A percentile compares a stretch with the other conserved stretches of the same genome.
Evolutionary conservation across 2,113 vertebrate species (phyloP).

Genomic region (Poicephalus gulielmi): DNA sequence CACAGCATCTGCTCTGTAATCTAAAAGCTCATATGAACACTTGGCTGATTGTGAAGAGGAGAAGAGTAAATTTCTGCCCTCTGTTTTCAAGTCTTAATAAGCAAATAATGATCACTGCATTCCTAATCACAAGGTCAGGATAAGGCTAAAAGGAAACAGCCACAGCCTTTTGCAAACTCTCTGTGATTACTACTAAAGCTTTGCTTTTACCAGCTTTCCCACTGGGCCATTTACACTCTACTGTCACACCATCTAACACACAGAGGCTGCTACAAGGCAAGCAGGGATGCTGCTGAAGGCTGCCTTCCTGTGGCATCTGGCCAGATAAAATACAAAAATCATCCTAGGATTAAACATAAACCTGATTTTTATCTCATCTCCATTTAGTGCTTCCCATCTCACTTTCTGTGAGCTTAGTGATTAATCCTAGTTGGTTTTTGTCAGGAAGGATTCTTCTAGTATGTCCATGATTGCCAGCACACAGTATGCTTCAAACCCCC

Average conservation of each 20-base stretch:
- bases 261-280: background rate
- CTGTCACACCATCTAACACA: background rate
- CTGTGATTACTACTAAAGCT: background rate
- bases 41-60: background rate
- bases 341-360: no score
- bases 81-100: constrained; percentile 11
- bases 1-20: background rate
- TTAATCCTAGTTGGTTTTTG: background rate
- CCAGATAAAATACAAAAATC: background rate
- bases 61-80: background rate
- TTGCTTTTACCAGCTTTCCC: background rate
- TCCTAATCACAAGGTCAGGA: background rate
- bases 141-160: constrained; percentile 12
- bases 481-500: background rate
- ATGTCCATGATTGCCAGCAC: background rate
- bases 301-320: background rate
- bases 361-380: background rate
- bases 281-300: background rate
- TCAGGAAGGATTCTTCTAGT: background rate
- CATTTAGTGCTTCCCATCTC: background rate
- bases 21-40: background rate
- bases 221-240: background rate
- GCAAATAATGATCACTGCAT: constrained; percentile 6
- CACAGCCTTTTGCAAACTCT: background rate
- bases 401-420: background rate